Evolutionary conservation across 92 coral and sea anemone genomes (phyloP).

Genomic region (Phenganax stokvisi): DNA sequence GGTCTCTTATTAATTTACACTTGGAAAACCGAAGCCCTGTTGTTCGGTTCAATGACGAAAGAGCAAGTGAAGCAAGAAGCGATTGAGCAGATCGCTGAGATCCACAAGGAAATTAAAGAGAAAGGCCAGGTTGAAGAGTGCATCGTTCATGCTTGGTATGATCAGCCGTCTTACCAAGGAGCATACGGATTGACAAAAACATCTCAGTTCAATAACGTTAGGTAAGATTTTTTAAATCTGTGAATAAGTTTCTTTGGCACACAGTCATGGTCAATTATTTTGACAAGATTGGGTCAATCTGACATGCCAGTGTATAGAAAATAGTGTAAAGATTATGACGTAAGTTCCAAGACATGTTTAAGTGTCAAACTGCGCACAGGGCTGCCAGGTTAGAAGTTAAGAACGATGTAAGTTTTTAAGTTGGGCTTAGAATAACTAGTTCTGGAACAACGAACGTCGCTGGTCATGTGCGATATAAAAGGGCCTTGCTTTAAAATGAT

Average conservation of each 20-base stretch:
- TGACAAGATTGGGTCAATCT: neutral
- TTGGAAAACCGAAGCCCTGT: constrained; percentile 49
- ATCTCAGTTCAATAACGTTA: constrained; percentile 43
- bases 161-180: constrained; percentile 47
- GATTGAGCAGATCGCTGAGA: constrained; percentile 43
- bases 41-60: constrained; percentile 45
- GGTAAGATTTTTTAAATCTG: neutral
- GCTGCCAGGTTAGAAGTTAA: too few relatives aligned
- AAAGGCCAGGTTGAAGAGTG: constrained; percentile 33
- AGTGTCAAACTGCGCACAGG: too few relatives aligned
- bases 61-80: constrained; percentile 39
- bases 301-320: too few relatives aligned
- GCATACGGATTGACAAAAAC: constrained; percentile 41
- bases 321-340: too few relatives aligned
- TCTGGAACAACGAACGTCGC: neutral
- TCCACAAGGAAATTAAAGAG: constrained; percentile 45
- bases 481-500: neutral
- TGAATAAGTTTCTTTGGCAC: neutral
- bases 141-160: constrained; percentile 50
- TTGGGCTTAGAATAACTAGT: too few relatives aligned
- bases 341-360: too few relatives aligned
- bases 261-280: neutral
- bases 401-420: too few relatives aligned
- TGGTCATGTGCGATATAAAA: neutral
- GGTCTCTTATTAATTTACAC: constrained; percentile 50